A percentile compares a stretch with the other conserved stretches of the same genome.
phyloP scores from a whole-genome alignment of 2,888 invertebrate genomes.

The Zootermopsis nevadensis region DNA sequence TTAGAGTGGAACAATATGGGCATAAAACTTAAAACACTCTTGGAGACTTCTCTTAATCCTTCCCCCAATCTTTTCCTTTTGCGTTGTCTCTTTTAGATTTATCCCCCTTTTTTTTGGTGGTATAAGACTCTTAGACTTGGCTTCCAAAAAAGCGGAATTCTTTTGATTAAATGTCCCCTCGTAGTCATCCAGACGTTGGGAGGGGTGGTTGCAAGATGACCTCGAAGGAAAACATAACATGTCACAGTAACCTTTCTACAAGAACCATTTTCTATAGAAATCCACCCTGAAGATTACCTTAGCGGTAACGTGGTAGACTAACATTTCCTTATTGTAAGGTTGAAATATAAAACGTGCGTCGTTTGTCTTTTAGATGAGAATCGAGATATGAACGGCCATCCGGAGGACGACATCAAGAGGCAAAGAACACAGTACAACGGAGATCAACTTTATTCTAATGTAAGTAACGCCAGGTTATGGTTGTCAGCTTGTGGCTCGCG shows the following conservation, averaged over 20 bases:
- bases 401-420: constrained; percentile 88
- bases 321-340: too few relatives aligned
- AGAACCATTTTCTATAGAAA: too few relatives aligned
- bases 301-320: too few relatives aligned
- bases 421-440: constrained; percentile 90
- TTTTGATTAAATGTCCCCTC: not conserved
- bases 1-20: constrained; percentile 35
- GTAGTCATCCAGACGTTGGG: not conserved
- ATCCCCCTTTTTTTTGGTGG: not conserved
- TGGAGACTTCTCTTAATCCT: not conserved
- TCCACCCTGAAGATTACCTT: too few relatives aligned
- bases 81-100: not conserved
- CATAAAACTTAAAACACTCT: constrained; percentile 21
- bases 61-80: not conserved
- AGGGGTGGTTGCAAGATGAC: too few relatives aligned
- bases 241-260: too few relatives aligned
- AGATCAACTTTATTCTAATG: constrained; percentile 90
- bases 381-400: constrained; percentile 87
- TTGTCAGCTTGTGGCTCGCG: too few relatives aligned
- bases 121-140: not conserved
- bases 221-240: too few relatives aligned
- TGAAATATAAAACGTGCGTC: not conserved
- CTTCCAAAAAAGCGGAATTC: not conserved
- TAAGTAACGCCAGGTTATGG: constrained; percentile 66
- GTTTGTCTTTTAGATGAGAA: constrained; percentile 78